Evolutionary conservation across 2,888 invertebrate genomes (phyloP).

Genomic region (Parelbella ahira): DNA sequence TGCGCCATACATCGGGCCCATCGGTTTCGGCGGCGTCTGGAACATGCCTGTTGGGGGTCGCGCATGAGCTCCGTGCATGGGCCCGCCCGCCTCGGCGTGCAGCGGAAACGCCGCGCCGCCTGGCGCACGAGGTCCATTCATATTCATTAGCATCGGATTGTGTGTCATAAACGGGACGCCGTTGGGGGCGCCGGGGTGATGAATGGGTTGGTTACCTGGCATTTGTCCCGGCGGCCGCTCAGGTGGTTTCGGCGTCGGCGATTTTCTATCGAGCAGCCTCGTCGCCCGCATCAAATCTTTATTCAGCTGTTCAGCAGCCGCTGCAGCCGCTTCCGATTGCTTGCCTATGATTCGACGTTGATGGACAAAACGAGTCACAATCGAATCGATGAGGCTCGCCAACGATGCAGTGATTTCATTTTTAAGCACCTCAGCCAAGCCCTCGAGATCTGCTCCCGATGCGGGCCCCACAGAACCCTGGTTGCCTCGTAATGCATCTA

Average conservation of each 20-base stretch:
- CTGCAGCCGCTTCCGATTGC: conserved; percentile 88
- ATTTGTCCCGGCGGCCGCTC: conserved; percentile 81
- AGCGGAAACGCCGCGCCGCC: conserved; percentile 84
- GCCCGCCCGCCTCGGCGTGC: conserved; percentile 82
- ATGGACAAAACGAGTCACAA: conserved; percentile 91
- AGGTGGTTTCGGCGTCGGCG: conserved; percentile 86
- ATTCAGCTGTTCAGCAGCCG: conserved; percentile 91
- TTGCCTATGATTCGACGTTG: conserved; percentile 88
- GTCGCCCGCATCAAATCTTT: conserved; percentile 91
- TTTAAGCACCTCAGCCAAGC: conserved; percentile 94
- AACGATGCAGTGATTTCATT: conserved; percentile 92
- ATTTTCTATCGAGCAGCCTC: conserved; percentile 90
- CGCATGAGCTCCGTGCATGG: conserved; percentile 65
- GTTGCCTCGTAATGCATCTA: conserved; percentile 87
- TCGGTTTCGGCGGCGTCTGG: conserved; percentile 90
- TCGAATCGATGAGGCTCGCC: conserved; percentile 92
- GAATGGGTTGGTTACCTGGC: conserved; percentile 80
- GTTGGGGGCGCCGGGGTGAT: conserved; percentile 65
- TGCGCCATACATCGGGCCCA: conserved; percentile 83
- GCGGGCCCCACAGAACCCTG: conserved; percentile 84
- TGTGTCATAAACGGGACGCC: conserved; percentile 72
- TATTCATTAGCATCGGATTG: conserved; percentile 70
- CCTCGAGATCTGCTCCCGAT: conserved; percentile 90
- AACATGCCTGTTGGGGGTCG: conserved; percentile 88
- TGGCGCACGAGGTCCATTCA: conserved; percentile 82